These are phyloP conservation scores for Acanthoscelides obtectus DNA, from an alignment of 2,888 invertebrate species.

Conservation along the genomic window DNA sequence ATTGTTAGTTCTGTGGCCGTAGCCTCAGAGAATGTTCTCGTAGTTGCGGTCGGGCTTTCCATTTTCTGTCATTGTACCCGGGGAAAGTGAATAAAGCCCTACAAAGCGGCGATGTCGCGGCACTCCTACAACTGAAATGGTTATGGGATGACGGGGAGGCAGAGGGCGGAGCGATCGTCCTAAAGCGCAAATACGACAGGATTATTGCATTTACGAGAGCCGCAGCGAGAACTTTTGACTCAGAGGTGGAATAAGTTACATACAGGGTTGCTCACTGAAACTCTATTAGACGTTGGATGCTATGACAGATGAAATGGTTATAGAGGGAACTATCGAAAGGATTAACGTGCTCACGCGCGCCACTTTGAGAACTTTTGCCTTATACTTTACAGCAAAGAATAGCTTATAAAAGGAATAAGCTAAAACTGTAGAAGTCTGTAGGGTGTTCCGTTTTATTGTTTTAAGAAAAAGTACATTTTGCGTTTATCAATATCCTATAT, in stretches of 20 bases:
- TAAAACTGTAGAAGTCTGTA: no score
- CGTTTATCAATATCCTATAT: no score
- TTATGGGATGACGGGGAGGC: background rate
- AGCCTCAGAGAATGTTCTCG: background rate
- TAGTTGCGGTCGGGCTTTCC: background rate
- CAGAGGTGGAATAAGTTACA: background rate
- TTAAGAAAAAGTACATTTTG: no score
- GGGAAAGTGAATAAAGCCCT: background rate
- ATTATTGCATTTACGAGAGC: background rate
- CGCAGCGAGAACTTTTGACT: background rate
- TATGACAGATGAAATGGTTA: no score
- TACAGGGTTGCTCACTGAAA: no score
- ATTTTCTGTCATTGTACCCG: background rate
- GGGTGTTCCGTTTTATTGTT: no score
- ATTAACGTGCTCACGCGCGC: no score
- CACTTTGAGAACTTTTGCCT: no score
- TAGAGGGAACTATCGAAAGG: no score
- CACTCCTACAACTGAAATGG: background rate
- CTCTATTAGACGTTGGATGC: no score
- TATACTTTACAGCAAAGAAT: no score
- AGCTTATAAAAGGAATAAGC: no score
- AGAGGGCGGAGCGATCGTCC: background rate
- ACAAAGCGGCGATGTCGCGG: background rate
- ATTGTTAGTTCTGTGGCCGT: background rate
- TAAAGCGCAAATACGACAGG: background rate